Evolutionary conservation across 2,113 vertebrate genomes (phyloP), one percentile per base, ranked within the genome.

Genomic region (Protomyctophum bolini): DNA sequence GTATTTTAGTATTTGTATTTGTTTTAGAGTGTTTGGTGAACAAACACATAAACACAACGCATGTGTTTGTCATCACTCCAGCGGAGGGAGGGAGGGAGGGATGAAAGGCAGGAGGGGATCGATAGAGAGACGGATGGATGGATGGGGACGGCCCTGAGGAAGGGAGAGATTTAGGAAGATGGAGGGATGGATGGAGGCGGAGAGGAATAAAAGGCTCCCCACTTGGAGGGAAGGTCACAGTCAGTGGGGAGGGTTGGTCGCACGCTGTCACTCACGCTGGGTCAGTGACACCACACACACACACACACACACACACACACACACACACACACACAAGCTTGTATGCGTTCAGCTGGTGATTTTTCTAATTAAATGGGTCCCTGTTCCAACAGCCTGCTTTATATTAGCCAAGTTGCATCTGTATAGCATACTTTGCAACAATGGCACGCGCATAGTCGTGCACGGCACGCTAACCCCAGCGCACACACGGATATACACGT

Each of bases 161-260:
- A 72, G 6, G 1, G 55, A 47, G 55, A 46, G 73, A 76, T 0
- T 28, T 59, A 70, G 58, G 12, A 47, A 70, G 80, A 80, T 74
- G 75, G 57, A 50, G 41, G 62, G 66, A 62, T 49, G 29, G 69
- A 64, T 12, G 52, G 72, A 21, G 7, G n/a, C 15, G 45, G 29
- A 66, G 4, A 7, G 6, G 41, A 45, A 48, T 50, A n/a, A 6
- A 47, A 54, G 48, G 75, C 49, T 63, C 33, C 76, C 78, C 61
- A 79, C 84, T 81, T 58, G 12, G 76, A 72, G 76, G 70, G 81
- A 88, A 89, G 86, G 89, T 89, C 83, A 85, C 1, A 75, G 75
- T 73, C 81, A 83, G 81, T 79, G 21, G 73, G 84, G 80, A 68
- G 82, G 66, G 52, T 29, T 51, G 69, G 72, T 64, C 29, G 3